Conservation (phyloP, 2,113 vertebrate genomes). For the Pterocles gutturalis region DNA sequence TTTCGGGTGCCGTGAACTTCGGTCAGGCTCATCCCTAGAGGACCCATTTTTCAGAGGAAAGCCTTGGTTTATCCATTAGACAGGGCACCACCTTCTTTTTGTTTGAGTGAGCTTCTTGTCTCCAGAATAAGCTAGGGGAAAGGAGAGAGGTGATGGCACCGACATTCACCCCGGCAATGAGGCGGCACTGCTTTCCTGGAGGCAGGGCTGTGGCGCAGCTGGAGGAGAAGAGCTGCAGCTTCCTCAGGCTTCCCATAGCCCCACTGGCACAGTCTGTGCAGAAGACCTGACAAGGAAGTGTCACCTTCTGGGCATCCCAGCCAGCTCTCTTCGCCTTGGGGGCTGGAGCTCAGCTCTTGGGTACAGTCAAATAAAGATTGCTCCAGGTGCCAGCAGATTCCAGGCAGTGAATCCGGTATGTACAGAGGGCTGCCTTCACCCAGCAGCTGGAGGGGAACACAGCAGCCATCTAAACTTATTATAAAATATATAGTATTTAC, state of each 20-base stretch:
- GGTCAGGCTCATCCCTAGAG: not conserved
- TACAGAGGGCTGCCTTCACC: conserved; percentile 15
- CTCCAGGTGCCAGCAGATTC: conserved; percentile 21
- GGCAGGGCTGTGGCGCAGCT: not conserved
- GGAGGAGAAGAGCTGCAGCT: not conserved
- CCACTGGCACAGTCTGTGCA: not conserved
- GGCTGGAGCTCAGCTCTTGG: not conserved
- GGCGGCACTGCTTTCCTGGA: not conserved
- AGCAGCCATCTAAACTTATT: conserved; percentile 28
- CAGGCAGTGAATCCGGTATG: not conserved
- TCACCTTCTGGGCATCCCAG: not conserved
- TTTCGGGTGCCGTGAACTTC: not conserved
- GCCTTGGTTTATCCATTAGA: not conserved
- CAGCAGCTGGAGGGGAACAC: conserved; percentile 35
- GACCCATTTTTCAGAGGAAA: not conserved
- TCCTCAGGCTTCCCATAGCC: not conserved
- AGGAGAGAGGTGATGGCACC: fast-evolving
- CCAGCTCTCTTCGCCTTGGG: not conserved
- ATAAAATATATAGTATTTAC: conserved; percentile 17
- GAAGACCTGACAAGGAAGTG: conserved; percentile 4
- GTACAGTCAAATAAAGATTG: conserved; percentile 24
- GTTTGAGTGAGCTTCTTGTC: not conserved
- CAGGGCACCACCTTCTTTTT: not conserved
- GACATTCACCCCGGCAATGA: not conserved
- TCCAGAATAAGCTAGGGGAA: not conserved